These are phyloP conservation scores for Natator depressus DNA, from an alignment of 2,113 vertebrate genomes.

Conservation along the genomic window DNA sequence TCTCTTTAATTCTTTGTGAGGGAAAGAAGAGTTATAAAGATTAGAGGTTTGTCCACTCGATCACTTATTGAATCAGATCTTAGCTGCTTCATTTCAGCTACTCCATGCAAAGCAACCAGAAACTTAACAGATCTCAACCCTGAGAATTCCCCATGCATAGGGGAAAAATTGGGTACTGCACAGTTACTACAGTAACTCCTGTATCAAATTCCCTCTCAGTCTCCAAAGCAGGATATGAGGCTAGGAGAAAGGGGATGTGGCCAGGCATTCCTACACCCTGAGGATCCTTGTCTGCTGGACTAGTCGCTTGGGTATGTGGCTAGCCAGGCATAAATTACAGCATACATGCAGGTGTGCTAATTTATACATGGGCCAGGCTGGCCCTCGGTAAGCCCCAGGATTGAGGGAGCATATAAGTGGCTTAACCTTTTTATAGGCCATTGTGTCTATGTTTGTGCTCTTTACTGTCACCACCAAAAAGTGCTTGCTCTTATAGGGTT, in stretches of 20 bases:
- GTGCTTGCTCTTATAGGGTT: background rate
- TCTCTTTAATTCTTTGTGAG: background rate
- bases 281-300: background rate
- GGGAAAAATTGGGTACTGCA: background rate
- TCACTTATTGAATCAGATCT: background rate
- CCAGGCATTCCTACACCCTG: background rate
- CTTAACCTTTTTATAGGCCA: background rate
- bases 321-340: background rate
- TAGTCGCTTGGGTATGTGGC: background rate
- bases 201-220: background rate
- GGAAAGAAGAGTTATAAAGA: background rate
- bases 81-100: background rate
- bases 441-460: background rate
- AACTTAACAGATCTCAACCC: background rate
- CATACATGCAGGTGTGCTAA: background rate
- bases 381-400: background rate
- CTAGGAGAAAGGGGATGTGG: background rate
- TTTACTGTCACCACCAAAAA: background rate
- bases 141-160: background rate
- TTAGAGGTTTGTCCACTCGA: background rate
- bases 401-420: rapidly evolving
- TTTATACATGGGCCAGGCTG: background rate
- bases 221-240: background rate
- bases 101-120: background rate
- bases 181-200: background rate